Percentiles rank a stretch among this genome's conserved stretches.
phyloP scores from a whole-genome alignment of 2,797 vertebrate genomes.

The Lepilemur septentrionalis region DNA sequence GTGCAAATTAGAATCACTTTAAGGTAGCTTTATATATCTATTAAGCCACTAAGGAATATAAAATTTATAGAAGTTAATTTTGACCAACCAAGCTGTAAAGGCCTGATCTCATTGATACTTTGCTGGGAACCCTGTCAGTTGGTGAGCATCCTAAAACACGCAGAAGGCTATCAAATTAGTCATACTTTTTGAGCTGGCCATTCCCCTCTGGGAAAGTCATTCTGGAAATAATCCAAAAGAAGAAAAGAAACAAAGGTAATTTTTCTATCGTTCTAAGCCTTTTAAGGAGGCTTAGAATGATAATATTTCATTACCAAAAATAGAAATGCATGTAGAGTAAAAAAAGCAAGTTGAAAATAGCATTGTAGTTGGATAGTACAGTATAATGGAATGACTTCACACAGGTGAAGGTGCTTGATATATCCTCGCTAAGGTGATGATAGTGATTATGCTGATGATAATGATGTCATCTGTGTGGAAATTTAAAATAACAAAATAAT shows the following conservation, averaged over 20 bases:
- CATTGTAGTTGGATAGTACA: not conserved
- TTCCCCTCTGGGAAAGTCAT: not conserved
- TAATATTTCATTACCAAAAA: not conserved
- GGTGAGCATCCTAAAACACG: not conserved
- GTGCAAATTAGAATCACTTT: not conserved
- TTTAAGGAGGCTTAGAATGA: not conserved
- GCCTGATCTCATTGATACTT: not conserved
- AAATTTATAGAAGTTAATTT: not conserved
- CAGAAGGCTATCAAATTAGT: not conserved
- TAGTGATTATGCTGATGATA: not conserved
- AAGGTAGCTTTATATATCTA: not conserved
- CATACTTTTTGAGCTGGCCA: not conserved
- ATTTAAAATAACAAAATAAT: not conserved
- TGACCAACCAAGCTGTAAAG: not conserved
- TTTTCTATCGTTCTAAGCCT: not conserved
- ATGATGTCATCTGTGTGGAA: not conserved
- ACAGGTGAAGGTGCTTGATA: not conserved
- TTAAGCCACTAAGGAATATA: not conserved
- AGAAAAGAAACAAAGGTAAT: not conserved
- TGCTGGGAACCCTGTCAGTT: not conserved
- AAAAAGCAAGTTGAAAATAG: not conserved
- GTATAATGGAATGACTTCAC: not conserved
- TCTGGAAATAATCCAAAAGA: not conserved
- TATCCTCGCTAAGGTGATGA: not conserved
- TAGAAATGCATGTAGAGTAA: not conserved